Conservation (phyloP, 1,140 invertebrate genomes). For the Trissolcus basalis region DNA sequence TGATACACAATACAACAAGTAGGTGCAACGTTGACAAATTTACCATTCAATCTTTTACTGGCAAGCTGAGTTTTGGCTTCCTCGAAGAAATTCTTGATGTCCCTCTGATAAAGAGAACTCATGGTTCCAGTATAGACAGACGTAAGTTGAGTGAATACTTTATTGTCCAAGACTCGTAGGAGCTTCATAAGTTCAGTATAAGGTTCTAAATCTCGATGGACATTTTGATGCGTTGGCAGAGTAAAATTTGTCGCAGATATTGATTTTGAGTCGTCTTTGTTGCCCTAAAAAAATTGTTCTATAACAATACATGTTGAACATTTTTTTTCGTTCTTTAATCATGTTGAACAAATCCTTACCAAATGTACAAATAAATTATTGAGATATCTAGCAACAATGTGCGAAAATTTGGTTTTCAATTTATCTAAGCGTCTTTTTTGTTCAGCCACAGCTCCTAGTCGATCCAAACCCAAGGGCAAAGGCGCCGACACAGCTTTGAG, state of each 20-base stretch:
- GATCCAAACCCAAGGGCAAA: conserved; percentile 73
- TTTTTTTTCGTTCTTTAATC: conserved; percentile 4
- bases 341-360: conserved; percentile 70
- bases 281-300: conserved; percentile 75
- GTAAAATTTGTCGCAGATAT: conserved; percentile 78
- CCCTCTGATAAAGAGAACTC: conserved; percentile 89
- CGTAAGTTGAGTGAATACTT: conserved; percentile 86
- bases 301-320: background rate
- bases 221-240: conserved; percentile 84
- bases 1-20: too few species aligned
- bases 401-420: conserved; percentile 89
- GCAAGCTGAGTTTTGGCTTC: conserved; percentile 80
- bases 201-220: conserved; percentile 88
- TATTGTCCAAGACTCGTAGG: conserved; percentile 89
- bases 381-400: conserved; percentile 88
- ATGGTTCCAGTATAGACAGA: conserved; percentile 87
- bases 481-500: conserved; percentile 82
- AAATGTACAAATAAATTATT: conserved; percentile 96
- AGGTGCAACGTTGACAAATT: background rate
- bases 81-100: conserved; percentile 88
- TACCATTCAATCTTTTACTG: conserved; percentile 66
- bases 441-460: conserved; percentile 90
- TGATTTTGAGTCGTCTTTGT: conserved; percentile 75
- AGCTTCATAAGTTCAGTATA: conserved; percentile 95
- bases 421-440: conserved; percentile 91